Base-by-base conservation (phyloP, 2,113 vertebrate species). In the Serilophus lunatus region DNA sequence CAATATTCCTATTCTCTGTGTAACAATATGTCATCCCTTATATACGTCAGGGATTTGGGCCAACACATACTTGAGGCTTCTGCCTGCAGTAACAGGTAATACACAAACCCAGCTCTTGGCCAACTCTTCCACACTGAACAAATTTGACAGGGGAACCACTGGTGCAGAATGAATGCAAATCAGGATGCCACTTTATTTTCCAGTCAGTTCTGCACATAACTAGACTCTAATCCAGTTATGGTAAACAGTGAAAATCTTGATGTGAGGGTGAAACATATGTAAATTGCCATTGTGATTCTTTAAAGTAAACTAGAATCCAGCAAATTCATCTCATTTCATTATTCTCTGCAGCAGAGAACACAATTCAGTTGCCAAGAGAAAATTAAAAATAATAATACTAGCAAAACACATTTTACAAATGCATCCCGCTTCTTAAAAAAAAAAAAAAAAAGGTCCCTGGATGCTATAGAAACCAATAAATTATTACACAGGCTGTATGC, bases 111-210 rank as follows among this genome's bases (percentile, higher is more conserved):
- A 92, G 86, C 82, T 83, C 82, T 50, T 60, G 85, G 90, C 71
- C 78, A 80, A 36, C 56, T 80, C 54, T 66, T 88, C 71, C 44
- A 59, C 87, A n/a, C 20, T 92, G 79, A 94, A 54, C 66, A 66
- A 64, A 81, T 90, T 44, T 92, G 93, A 95, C 94, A 92, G 49
- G 38, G 60, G 44, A 96, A 63, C 17, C 51, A 68, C 47, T 81
- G 92, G 86, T 53, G 85, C 94, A 90, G 95, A 95, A 95, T 51
- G 82, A 95, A 95, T 92, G 85, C 47, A 97, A 95, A 95, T 94
- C 87, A 81, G 51, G 66, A 44, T 20, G 78, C 75, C 54, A 77
- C 59, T 86, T 95, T 77, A 69, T 94, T 95, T 96, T 92, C 59
- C 90, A 90, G 54, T 91, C 84, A 91, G 66, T 72, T 91, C 91